Base-by-base conservation (phyloP, 1,140 invertebrate genomes). In the Zaprionus camerounensis region DNA sequence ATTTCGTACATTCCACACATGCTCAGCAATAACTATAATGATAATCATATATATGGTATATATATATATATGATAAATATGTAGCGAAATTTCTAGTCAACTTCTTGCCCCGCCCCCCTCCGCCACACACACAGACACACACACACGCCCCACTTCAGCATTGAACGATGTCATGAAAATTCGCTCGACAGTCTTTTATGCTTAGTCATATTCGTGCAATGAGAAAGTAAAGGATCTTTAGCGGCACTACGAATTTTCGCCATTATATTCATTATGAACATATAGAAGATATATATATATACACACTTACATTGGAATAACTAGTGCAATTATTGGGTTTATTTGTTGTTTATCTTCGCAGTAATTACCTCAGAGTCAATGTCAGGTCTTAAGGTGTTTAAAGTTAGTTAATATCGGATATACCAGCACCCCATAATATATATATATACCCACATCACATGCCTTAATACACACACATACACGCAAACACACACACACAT, bases 11-110 rank as follows among this genome's bases (percentile, higher is more conserved):
- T 51, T 73, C 67, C 55, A 34, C 31, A 34, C 69, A 44, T 76
- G 57, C 38, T 56, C 53, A 20, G 46, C 46, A 51, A 24, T 51
- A 51, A 24, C 20, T 20, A 7, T 24, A 38, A 7, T 20, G 28
- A 62, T 63, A 56, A 65, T 58, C 22, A 31, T 28, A 69, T 64
- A 75, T 44, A 81, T 13, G 15, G 28, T 74, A 34, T 57, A 85
- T 64, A 68, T 73, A 71, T 67, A 71, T 67, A 72, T 44, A 81
- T 13, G 38, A 41, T 75, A 38, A 61, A 85, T 68, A 68, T 73
- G 76, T 88, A 87, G 84, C 85, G 85, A 87, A 87, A 88, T 90
- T 90, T 91, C 86, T 91, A 91, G 86, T 91, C 86, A 91, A 91
- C 72, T 91, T 91, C 86, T 91, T 91, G 86, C 87, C 87, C 78